Evolutionary conservation across 2,113 vertebrate species (phyloP), one percentile per base, ranked within the genome.

Genomic region (Centropus bengalensis): DNA sequence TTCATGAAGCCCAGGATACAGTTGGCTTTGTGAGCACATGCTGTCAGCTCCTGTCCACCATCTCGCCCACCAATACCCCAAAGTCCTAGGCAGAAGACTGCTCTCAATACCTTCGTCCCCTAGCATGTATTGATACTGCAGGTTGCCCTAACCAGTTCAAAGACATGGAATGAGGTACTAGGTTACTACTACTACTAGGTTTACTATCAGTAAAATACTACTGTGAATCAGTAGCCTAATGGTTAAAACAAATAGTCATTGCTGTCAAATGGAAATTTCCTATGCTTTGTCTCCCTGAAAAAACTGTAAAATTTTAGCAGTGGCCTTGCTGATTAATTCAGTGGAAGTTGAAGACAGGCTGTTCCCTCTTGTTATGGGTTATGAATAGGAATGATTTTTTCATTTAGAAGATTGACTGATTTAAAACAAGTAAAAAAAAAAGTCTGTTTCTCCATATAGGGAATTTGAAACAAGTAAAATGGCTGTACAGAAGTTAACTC

Each of bases 11-110:
- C 7, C n/a, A 24, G 6, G 10, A 28, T 62, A 15, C 0, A 0
- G 12, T 51, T 83, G 40, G 14, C 20, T 2, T 42, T 36, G 20
- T 1, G 0, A 28, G n/a, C 0, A 0, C 17, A 4, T 5, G 5
- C 21, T 64, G 33, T 3, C 1, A 0, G 16, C 19, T 58, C 7
- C 4, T 26, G 24, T 36, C 5, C 8, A 49, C 21, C 10, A 64
- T 58, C 17, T 42, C 24, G 30, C 64, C 33, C 10, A 49, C 8
- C 45, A 40, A 10, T 24, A 30, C 9, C 8, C 28, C 11, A 3
- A 58, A 23, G 58, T 52, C 26, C 32, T n/a, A 23, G 14, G 64
- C 2, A 0, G 0, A 14, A 62, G 40, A 12, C 47, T 63, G 17
- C 7, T 32, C n/a, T 68, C 23, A 40, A 10, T 86, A 11, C 16